Conservation (phyloP, 2,888 invertebrate species). For the Lycophotia porphyrea region DNA sequence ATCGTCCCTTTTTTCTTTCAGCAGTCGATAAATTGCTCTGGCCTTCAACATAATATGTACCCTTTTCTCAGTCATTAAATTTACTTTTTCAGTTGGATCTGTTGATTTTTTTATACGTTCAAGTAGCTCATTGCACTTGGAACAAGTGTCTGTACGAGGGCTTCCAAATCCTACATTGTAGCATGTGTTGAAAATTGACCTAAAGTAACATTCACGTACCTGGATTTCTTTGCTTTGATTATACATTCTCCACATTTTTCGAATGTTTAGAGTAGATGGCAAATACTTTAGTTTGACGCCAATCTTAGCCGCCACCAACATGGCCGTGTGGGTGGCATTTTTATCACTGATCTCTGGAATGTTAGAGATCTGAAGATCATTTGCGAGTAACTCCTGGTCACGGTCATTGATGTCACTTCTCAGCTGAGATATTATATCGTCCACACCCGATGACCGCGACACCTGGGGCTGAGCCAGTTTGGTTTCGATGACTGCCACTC, state of each 20-base stretch:
- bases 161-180: constrained; percentile 57
- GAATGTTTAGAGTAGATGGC: constrained; percentile 53
- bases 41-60: constrained; percentile 50
- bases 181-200: constrained; percentile 48
- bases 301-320: no score
- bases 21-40: constrained; percentile 52
- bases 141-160: constrained; percentile 53
- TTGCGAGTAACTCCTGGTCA: no score
- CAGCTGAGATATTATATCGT: no score
- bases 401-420: no score
- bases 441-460: no score
- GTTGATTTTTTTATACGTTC: constrained; percentile 41
- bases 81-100: constrained; percentile 15
- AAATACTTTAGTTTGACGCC: no score
- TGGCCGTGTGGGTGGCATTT: no score
- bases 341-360: no score
- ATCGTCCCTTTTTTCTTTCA: constrained; percentile 51
- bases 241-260: constrained; percentile 46
- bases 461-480: no score
- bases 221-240: constrained; percentile 25
- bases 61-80: constrained; percentile 42
- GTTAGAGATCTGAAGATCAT: no score
- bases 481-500: no score
- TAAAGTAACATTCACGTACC: constrained; percentile 48
- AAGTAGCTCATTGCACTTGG: constrained; percentile 44